Percentiles rank a stretch among this genome's conserved stretches.
Evolutionary conservation across 2,888 invertebrate genomes (phyloP).

Genomic region (Keiferia lycopersicella): DNA sequence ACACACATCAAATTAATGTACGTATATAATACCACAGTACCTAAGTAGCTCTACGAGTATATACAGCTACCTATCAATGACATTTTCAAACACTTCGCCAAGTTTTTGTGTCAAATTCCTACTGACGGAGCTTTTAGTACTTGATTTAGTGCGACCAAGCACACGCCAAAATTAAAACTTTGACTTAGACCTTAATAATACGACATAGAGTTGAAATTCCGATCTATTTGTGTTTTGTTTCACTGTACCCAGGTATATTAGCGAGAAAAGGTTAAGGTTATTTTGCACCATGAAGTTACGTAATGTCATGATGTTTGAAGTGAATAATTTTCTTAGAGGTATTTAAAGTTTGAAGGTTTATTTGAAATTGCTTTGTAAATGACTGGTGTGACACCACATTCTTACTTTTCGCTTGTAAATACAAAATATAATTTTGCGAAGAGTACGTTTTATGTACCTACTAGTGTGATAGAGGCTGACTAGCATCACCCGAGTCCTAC

Average conservation of each 20-base stretch:
- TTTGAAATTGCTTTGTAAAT: constrained; percentile 8
- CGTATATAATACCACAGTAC: no score
- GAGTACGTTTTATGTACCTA: no score
- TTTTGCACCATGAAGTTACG: constrained; percentile 51
- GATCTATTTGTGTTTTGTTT: not conserved
- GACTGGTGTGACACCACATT: not conserved
- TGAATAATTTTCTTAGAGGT: constrained; percentile 12
- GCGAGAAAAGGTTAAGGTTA: constrained; percentile 66
- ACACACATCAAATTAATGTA: no score
- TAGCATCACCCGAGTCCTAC: no score
- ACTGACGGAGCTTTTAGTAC: constrained; percentile 19
- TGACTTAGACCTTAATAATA: not conserved
- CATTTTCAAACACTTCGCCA: constrained; percentile 1
- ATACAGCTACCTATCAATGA: not conserved
- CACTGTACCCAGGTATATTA: constrained; percentile 44
- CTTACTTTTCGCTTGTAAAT: not conserved
- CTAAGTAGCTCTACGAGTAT: no score
- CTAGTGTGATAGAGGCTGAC: no score
- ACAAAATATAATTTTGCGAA: not conserved
- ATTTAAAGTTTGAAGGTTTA: constrained; percentile 5
- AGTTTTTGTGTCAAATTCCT: not conserved
- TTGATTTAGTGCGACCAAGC: constrained; percentile 22
- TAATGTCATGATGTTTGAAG: constrained; percentile 38
- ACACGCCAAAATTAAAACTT: not conserved
- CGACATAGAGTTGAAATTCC: not conserved